phyloP scores from a whole-genome alignment of 2,888 invertebrate genomes.

The Aleiodes alternator region DNA sequence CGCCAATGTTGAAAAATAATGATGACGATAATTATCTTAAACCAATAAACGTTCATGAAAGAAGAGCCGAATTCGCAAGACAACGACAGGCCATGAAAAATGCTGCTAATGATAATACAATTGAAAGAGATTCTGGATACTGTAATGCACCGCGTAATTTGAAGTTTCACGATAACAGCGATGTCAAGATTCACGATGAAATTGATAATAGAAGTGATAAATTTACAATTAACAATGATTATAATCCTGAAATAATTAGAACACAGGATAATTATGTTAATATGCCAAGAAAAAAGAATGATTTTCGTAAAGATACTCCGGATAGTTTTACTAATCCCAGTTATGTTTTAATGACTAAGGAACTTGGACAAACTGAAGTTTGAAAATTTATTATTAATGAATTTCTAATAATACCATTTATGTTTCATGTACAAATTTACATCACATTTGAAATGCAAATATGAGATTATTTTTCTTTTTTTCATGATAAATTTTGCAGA shows the following conservation, averaged over 20 bases:
- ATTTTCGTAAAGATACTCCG: conserved; percentile 64
- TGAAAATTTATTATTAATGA: background rate
- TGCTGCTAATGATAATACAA: conserved; percentile 38
- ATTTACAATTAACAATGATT: conserved; percentile 53
- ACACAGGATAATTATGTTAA: conserved; percentile 77
- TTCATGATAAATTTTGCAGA: too few relatives aligned
- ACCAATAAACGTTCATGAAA: conserved; percentile 70
- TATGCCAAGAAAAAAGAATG: conserved; percentile 77
- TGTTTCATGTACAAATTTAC: too few relatives aligned
- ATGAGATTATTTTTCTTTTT: too few relatives aligned
- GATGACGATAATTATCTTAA: conserved; percentile 72
- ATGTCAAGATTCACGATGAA: conserved; percentile 20
- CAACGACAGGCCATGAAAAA: conserved; percentile 61
- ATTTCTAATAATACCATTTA: too few relatives aligned
- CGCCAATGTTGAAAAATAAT: conserved; percentile 67
- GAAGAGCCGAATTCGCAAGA: conserved; percentile 69
- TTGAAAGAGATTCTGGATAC: conserved; percentile 63
- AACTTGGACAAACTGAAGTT: conserved; percentile 30
- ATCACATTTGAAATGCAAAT: too few relatives aligned
- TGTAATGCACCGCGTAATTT: conserved; percentile 66
- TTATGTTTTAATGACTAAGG: conserved; percentile 68
- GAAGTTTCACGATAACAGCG: conserved; percentile 60
- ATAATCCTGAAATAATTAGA: conserved; percentile 65
- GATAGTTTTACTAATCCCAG: conserved; percentile 74
- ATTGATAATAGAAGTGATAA: conserved; percentile 34